Evolutionary conservation across 1,140 invertebrate species (phyloP), one percentile per base, ranked within the genome.

Genomic region (Procambarus virginalis): DNA sequence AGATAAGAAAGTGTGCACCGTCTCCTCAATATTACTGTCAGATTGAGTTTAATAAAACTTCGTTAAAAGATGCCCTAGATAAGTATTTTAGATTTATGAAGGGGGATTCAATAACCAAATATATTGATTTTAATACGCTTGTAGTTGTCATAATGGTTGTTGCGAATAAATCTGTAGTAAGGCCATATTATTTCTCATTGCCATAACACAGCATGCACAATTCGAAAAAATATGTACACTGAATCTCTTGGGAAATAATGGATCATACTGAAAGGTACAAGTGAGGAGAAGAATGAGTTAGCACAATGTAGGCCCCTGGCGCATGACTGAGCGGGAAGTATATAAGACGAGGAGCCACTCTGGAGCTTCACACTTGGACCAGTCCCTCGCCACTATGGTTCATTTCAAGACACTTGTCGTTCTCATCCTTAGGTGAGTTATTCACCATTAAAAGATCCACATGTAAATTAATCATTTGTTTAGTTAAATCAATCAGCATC

Each of bases 271-370:
- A 64, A 64, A 64, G 60, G 51, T 64, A 5, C 60, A 12, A 64
- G 4, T 20, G 17, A 64, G 17, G 17, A 64, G 60, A 4, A 64
- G 12, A 73, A 34, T 34, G 68, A 73, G 22, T 34, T 73, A 5
- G 2, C 5, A 45, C 68, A 73, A 34, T 73, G 68, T 73, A 22
- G 6, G 20, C 68, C 34, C 2, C 2, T n/a, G 14, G 2, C 6
- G 68, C 68, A 73, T 73, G 68, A 73, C 68, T 73, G n/a, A 22
- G 5, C 68, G 68, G 68, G n/a, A 34, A 34, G n/a, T 73, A 73
- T 73, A 73, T 34, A 73, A 73, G 68, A 5, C n/a, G 10, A 73
- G 14, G n/a, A 8, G 2, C n/a, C 5, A 2, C 8, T 8, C 5
- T 8, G 20, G 68, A 34, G n/a, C n/a, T 4, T 34, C 68, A 73